Evolutionary conservation across 2,113 vertebrate genomes (phyloP).

Genomic region (Dipodomys spectabilis): DNA sequence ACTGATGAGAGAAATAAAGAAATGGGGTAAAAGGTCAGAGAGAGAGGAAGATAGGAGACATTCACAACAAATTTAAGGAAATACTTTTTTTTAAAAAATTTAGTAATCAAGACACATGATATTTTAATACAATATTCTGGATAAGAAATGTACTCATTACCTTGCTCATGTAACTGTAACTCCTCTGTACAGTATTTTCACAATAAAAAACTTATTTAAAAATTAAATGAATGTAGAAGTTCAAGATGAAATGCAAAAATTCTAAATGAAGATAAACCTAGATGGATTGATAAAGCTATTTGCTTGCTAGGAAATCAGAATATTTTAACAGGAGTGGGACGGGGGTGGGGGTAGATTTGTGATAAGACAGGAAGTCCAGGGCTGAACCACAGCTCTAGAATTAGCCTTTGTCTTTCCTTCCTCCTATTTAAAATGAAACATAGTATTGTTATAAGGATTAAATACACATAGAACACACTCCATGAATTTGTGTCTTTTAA

Average conservation of each 20-base stretch:
- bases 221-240: neutral
- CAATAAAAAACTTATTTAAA: neutral
- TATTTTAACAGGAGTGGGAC: too few relatives aligned
- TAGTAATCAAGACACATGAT: neutral
- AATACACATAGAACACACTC: neutral
- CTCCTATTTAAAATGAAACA: neutral
- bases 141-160: too few relatives aligned
- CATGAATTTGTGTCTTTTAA: constrained; percentile 31
- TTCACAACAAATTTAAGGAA: neutral
- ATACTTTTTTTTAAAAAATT: neutral
- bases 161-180: too few relatives aligned
- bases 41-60: neutral
- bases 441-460: neutral
- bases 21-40: neutral
- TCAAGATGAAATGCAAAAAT: neutral
- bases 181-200: too few relatives aligned
- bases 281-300: neutral
- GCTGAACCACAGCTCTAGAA: neutral
- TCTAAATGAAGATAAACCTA: neutral
- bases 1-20: neutral
- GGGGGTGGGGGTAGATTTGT: neutral
- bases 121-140: neutral
- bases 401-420: neutral
- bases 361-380: neutral
- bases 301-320: neutral